Percentiles rank a stretch among this genome's conserved stretches.
phyloP scores from a whole-genome alignment of 1,140 invertebrate genomes.

The Akabosia matsudoensis region DNA sequence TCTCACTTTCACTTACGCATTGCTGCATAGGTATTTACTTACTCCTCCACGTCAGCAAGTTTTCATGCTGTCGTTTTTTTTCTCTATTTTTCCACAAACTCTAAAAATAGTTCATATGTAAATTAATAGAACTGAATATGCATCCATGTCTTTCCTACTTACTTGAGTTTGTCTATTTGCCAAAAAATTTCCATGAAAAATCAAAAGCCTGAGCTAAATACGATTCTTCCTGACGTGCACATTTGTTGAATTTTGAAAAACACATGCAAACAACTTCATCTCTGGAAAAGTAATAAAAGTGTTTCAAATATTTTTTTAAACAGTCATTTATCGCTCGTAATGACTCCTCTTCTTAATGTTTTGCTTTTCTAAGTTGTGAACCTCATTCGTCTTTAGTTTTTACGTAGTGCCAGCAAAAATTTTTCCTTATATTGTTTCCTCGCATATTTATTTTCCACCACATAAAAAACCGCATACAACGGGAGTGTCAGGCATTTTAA shows the following conservation, averaged over 20 bases:
- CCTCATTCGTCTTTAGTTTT: not conserved
- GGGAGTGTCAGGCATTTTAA: too few species aligned
- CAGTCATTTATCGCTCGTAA: too few species aligned
- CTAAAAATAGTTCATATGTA: not conserved
- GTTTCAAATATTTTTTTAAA: too few species aligned
- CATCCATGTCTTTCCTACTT: not conserved
- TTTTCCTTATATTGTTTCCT: too few species aligned
- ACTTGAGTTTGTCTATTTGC: not conserved
- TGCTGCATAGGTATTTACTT: not conserved
- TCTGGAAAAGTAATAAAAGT: conserved; percentile 9
- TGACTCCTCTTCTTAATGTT: too few species aligned
- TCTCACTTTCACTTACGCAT: not conserved
- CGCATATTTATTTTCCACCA: too few species aligned
- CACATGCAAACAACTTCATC: not conserved
- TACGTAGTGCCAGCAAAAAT: not conserved
- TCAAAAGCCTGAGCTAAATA: not conserved
- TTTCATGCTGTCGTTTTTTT: not conserved
- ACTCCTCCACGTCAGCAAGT: not conserved
- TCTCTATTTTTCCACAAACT: too few species aligned
- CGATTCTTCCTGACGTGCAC: not conserved
- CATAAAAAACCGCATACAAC: too few species aligned
- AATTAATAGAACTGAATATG: too few species aligned
- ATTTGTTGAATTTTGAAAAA: not conserved
- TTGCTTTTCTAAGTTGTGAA: too few species aligned
- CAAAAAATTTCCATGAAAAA: not conserved